Evolutionary conservation across 2,797 vertebrate genomes (phyloP).

Genomic region (Coregonus suidteri): DNA sequence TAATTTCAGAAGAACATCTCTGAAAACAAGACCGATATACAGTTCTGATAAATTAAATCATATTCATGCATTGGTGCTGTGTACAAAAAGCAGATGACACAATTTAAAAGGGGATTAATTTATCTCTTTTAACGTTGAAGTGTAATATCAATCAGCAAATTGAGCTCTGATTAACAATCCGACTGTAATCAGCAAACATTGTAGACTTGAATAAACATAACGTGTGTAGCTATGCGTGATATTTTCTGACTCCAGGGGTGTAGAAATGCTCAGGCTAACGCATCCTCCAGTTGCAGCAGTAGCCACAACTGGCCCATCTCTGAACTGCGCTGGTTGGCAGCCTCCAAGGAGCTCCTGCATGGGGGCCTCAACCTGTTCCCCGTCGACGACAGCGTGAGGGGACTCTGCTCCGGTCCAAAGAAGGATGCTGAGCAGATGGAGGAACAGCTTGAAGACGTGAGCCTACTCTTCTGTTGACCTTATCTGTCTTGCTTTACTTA

Average conservation of each 20-base stretch:
- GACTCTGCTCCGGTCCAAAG: constrained; percentile 61
- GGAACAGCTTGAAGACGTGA: constrained; percentile 67
- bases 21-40: background rate
- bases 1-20: background rate
- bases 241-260: constrained; percentile 68
- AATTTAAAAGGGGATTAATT: background rate
- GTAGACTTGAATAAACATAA: background rate
- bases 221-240: constrained; percentile 44
- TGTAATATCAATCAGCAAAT: background rate
- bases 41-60: background rate
- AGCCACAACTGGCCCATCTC: constrained; percentile 69
- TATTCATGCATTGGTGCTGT: too few relatives aligned
- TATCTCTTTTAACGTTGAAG: background rate
- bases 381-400: constrained; percentile 54
- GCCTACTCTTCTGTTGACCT: constrained; percentile 33
- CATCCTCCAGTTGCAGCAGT: constrained; percentile 58
- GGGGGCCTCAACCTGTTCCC: constrained; percentile 58
- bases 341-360: constrained; percentile 43
- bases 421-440: constrained; percentile 72
- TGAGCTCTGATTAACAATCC: too few relatives aligned
- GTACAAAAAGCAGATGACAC: background rate
- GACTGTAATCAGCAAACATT: too few relatives aligned
- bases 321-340: constrained; percentile 66
- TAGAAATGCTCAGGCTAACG: constrained; percentile 69
- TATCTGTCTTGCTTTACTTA: background rate